Percentiles rank a stretch among this genome's conserved stretches.
Evolutionary conservation across 2,113 vertebrate genomes (phyloP).

Genomic region (Paradisaea rubra): DNA sequence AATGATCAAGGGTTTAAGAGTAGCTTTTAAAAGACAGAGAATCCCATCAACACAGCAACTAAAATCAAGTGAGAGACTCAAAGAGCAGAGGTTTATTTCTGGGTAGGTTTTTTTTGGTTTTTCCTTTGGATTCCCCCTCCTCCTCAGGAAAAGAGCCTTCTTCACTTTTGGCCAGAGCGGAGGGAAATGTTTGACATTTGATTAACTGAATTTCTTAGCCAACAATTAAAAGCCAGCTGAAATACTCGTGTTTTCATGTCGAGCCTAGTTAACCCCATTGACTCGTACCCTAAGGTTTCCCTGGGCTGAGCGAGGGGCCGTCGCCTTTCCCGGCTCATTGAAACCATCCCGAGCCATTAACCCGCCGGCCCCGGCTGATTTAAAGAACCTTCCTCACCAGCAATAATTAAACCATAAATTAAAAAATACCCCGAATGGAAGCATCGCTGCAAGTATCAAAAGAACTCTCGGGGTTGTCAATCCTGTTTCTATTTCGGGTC

Average conservation of each 20-base stretch:
- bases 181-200: constrained; percentile 22
- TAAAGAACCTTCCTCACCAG: background rate
- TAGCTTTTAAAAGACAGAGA: background rate
- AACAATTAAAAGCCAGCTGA: constrained; percentile 55
- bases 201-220: constrained; percentile 59
- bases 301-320: background rate
- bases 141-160: background rate
- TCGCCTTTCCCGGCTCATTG: constrained; percentile 27
- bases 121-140: background rate
- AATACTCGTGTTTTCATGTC: constrained; percentile 49
- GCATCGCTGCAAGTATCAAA: background rate
- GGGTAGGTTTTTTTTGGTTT: background rate
- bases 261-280: constrained; percentile 54
- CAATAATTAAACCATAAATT: constrained; percentile 16
- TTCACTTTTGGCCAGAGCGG: background rate
- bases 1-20: background rate
- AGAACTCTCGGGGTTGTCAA: background rate
- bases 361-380: constrained; percentile 8
- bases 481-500: background rate
- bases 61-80: background rate
- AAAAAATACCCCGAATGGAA: background rate
- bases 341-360: constrained; percentile 39
- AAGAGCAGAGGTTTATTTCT: background rate
- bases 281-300: constrained; percentile 32
- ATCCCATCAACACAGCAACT: background rate